A percentile compares a stretch with the other conserved stretches of the same genome.
Evolutionary conservation across 1,140 invertebrate species (phyloP).

Genomic region (Platorchestia sp.): DNA sequence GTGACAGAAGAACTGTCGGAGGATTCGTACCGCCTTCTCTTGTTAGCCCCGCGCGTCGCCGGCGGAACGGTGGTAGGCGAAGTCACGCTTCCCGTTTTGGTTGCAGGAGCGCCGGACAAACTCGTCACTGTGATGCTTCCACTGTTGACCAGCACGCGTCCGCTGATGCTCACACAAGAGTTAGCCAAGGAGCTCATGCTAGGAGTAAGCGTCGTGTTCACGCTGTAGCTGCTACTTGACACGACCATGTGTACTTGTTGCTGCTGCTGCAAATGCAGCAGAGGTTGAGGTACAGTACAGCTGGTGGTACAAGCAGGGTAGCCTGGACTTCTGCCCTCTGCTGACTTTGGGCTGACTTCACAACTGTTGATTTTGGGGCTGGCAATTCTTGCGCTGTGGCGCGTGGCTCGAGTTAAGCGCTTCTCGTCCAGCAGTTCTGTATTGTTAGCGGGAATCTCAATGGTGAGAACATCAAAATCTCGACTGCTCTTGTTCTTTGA

Average conservation of each 20-base stretch:
- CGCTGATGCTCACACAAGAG: slow-evolving; percentile 61
- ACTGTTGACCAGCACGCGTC: slow-evolving; percentile 10
- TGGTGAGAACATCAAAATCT: slow-evolving; percentile 66
- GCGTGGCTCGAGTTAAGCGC: slow-evolving; percentile 64
- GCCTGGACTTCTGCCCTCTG: slow-evolving; percentile 65
- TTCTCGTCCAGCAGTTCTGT: slow-evolving; percentile 62
- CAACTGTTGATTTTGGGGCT: slow-evolving; percentile 67
- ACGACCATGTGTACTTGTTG: not conserved
- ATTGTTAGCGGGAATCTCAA: slow-evolving; percentile 64
- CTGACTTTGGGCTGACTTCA: slow-evolving; percentile 60
- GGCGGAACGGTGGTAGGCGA: slow-evolving; percentile 60
- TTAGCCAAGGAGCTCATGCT: slow-evolving; percentile 64
- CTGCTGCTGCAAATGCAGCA: slow-evolving; percentile 12
- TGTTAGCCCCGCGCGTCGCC: slow-evolving; percentile 62
- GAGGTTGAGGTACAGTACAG: slow-evolving; percentile 6
- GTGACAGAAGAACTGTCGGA: slow-evolving; percentile 56
- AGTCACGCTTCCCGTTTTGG: not conserved
- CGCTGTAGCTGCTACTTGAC: not conserved
- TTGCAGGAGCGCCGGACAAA: not conserved
- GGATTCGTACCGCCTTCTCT: slow-evolving; percentile 63
- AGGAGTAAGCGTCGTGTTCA: not conserved
- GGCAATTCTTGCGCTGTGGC: slow-evolving; percentile 64
- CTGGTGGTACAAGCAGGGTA: not conserved
- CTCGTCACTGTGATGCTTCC: slow-evolving; percentile 37
- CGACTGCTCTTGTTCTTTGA: slow-evolving; percentile 62